phyloP scores from a whole-genome alignment of 1,140 invertebrate species.

The Leptonema lineaticorne region DNA sequence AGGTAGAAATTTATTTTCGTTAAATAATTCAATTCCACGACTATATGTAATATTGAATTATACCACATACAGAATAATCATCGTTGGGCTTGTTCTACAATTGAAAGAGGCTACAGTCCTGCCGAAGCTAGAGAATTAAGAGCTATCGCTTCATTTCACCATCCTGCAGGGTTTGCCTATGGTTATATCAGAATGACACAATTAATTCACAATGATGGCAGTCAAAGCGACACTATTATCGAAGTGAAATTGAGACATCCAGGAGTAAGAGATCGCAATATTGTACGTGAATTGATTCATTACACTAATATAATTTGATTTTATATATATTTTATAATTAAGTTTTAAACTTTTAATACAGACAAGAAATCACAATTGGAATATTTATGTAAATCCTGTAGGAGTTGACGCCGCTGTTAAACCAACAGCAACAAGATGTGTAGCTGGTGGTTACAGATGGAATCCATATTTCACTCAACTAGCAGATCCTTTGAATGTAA shows the following conservation, averaged over 20 bases:
- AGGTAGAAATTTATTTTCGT: constrained; percentile 48
- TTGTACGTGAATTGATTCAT: constrained; percentile 62
- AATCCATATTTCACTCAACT: constrained; percentile 91
- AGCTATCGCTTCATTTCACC: constrained; percentile 89
- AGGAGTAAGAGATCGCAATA: constrained; percentile 77
- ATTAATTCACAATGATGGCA: constrained; percentile 81
- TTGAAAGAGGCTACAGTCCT: constrained; percentile 83
- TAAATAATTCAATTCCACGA: constrained; percentile 13
- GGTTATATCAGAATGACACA: constrained; percentile 90
- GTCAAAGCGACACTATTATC: constrained; percentile 83
- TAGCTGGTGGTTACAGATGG: constrained; percentile 88
- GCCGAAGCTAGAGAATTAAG: constrained; percentile 81
- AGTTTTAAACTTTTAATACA: constrained; percentile 49
- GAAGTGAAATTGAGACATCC: constrained; percentile 86
- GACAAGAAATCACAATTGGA: constrained; percentile 87
- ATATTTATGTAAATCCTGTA: constrained; percentile 89
- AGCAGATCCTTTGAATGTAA: constrained; percentile 84
- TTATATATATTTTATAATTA: constrained; percentile 18
- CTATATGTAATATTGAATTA: neutral
- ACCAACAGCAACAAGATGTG: constrained; percentile 76
- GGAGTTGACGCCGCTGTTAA: constrained; percentile 88
- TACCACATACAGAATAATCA: constrained; percentile 47
- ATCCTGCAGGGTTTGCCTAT: constrained; percentile 80
- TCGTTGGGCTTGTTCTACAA: constrained; percentile 81
- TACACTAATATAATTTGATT: constrained; percentile 34